Base-by-base conservation (phyloP, 2,888 invertebrate genomes). In the Limnephilus auricula region DNA sequence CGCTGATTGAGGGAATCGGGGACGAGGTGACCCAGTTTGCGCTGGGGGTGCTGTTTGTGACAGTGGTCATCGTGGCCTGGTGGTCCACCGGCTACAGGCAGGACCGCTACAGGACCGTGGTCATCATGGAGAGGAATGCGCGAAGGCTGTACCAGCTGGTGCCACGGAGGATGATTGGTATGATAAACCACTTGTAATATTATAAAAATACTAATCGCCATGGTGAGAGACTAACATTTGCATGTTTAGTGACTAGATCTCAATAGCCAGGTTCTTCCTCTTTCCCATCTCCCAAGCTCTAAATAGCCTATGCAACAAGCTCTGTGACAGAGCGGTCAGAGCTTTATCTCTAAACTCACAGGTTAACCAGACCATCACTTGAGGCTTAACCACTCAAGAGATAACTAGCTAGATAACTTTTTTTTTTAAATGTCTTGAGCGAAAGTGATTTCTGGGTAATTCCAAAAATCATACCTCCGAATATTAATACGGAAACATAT, bases 11-110 rank as follows among this genome's bases (percentile, higher is more conserved):
- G 94, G 98, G 98, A 86, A 96, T 98, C 91, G 98, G 98, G 37
- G 98, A 98, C 95, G 98, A 98, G 96, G 98, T 98, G 92, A 96
- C 97, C 88, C 96, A 98, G 94, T 97, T 97, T 94, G 96, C 98
- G 94, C 96, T 97, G 89, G 95, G 96, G 37, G 95, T 97, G 92
- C 94, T 97, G 85, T 92, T 95, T 18, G 94, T 95, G 31, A 94
- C 97, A 31, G 94, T 96, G 93, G 96, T 97, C 92, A 96, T 97
- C 93, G 95, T 97, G 89, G 97, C 98, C 90, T 98, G 98, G 96
- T 97, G 97, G 95, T 98, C 98, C 93, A 98, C 98, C 1, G 98
- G 97, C 92, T 95, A 96, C 0, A 97, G 97, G 83, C 97, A 97
- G 4, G 97, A 97, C 90, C 95, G 97, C 79, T 97, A 97, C 94